Conservation (phyloP, 1,140 invertebrate genomes). For the Grapholita molesta region DNA sequence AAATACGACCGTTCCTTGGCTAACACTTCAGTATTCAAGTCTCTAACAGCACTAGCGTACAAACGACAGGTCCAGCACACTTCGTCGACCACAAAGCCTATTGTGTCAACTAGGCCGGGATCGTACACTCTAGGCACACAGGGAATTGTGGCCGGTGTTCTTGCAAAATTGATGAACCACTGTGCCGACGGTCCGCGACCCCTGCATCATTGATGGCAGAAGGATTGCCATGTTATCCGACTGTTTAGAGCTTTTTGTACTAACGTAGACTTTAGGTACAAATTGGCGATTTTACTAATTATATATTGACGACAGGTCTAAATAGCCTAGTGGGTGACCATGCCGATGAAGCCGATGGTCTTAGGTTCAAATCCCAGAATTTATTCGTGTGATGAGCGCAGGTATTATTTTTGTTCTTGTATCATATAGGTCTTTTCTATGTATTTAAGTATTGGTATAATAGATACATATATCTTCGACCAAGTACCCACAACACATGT, state of each 20-base stretch:
- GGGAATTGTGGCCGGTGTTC: background rate
- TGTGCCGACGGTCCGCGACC: background rate
- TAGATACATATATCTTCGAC: no score
- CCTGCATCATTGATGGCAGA: constrained; percentile 2
- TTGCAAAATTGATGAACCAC: constrained; percentile 8
- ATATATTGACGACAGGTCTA: background rate
- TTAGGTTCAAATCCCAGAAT: no score
- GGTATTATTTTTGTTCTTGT: no score
- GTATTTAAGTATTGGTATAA: no score
- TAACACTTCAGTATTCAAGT: background rate
- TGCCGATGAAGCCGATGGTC: no score
- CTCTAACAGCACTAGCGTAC: background rate
- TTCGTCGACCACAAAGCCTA: background rate
- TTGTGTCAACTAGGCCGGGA: constrained; percentile 1
- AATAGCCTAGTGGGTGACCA: background rate
- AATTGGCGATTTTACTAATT: background rate
- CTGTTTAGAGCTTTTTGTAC: background rate
- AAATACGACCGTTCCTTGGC: background rate
- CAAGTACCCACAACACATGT: no score
- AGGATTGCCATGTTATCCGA: background rate
- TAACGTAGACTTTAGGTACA: background rate
- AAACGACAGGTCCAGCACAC: background rate
- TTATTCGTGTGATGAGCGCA: no score
- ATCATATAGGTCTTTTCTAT: no score
- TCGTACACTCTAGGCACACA: background rate